Percentiles rank a stretch among this genome's conserved stretches.
phyloP scores from a whole-genome alignment of 2,888 invertebrate species.

The Chrysodeixis includens region DNA sequence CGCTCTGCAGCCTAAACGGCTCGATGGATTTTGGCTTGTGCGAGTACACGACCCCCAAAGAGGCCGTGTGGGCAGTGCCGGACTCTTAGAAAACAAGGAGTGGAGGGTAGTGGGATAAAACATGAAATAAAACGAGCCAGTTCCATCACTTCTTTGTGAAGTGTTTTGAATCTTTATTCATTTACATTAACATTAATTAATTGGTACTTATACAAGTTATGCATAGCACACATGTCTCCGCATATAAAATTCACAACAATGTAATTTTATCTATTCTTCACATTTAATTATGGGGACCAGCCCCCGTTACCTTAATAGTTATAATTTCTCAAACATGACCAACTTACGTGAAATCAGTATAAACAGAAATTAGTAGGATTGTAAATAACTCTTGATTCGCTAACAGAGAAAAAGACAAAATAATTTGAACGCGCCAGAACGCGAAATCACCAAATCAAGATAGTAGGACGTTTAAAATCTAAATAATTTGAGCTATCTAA shows the following conservation, averaged over 20 bases:
- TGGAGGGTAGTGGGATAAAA: background rate
- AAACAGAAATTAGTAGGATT: slow-evolving; percentile 62
- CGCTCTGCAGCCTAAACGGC: too few species aligned
- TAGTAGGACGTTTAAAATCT: slow-evolving; percentile 43
- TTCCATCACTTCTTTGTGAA: slow-evolving; percentile 61
- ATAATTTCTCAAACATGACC: slow-evolving; percentile 71
- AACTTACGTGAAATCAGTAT: slow-evolving; percentile 62
- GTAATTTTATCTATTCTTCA: slow-evolving; percentile 70
- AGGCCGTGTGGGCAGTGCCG: too few species aligned
- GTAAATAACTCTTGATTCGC: slow-evolving; percentile 58
- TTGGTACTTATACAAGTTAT: slow-evolving; percentile 74
- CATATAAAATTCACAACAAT: slow-evolving; percentile 85
- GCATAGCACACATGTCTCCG: slow-evolving; percentile 71
- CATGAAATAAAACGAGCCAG: slow-evolving; percentile 44
- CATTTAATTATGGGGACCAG: slow-evolving; percentile 82
- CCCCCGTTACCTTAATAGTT: slow-evolving; percentile 77
- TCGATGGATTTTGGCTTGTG: too few species aligned
- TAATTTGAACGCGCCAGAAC: slow-evolving; percentile 6
- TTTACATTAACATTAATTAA: slow-evolving; percentile 76
- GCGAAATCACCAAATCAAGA: slow-evolving; percentile 37
- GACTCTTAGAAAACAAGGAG: too few species aligned
- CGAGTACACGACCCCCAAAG: too few species aligned
- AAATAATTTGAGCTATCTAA: slow-evolving; percentile 61
- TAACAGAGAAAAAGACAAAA: slow-evolving; percentile 24
- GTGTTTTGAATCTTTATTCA: slow-evolving; percentile 68